phyloP scores from a whole-genome alignment of 2,113 vertebrate species.

The Ammodramus savannarum region DNA sequence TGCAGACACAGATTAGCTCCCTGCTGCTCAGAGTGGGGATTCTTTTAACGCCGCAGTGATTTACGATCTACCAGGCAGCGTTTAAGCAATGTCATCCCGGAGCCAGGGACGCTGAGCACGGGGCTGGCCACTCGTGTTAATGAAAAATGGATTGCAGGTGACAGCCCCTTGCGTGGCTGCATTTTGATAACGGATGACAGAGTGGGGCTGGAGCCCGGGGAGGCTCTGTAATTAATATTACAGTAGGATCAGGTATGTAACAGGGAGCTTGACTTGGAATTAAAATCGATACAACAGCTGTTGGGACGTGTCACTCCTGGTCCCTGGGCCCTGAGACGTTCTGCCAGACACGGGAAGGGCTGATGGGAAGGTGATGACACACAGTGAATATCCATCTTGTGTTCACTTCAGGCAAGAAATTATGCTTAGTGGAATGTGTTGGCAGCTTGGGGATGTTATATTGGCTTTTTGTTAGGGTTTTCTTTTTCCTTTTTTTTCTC shows the following conservation, averaged over 20 bases:
- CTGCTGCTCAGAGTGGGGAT: constrained; percentile 2
- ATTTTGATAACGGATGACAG: constrained; percentile 47
- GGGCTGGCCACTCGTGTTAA: constrained; percentile 39
- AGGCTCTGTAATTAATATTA: constrained; percentile 58
- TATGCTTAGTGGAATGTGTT: constrained; percentile 43
- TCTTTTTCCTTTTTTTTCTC: background rate
- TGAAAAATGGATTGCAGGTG: constrained; percentile 54
- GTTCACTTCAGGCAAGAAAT: constrained; percentile 38
- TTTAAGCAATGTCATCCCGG: constrained; percentile 49
- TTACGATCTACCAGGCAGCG: constrained; percentile 44
- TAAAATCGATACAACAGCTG: constrained; percentile 37
- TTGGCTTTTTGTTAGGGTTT: background rate
- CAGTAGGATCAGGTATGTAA: constrained; percentile 25
- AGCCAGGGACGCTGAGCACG: constrained; percentile 19
- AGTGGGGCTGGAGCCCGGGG: background rate
- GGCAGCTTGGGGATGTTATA: constrained; percentile 6
- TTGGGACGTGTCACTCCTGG: constrained; percentile 12
- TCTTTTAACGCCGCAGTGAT: constrained; percentile 43
- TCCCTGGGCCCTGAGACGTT: constrained; percentile 23
- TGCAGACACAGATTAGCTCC: constrained; percentile 56
- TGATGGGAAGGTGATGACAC: constrained; percentile 49
- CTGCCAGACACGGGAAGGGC: background rate
- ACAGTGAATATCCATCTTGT: constrained; percentile 33
- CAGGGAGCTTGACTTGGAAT: background rate
- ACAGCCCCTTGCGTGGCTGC: constrained; percentile 12